phyloP scores from a whole-genome alignment of 2,888 invertebrate genomes.

The Philonicus albiceps region DNA sequence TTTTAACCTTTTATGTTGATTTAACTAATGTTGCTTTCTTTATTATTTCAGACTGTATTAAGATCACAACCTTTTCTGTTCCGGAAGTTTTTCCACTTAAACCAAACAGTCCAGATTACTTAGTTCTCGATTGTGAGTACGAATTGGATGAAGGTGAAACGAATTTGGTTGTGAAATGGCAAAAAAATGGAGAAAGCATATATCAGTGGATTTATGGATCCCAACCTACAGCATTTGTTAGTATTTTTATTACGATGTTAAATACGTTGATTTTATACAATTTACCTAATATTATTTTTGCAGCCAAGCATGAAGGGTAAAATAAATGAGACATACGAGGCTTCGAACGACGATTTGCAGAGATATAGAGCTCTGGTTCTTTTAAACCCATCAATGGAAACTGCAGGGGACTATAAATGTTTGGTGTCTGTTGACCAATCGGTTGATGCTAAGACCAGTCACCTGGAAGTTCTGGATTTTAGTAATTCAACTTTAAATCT shows the following conservation, averaged over 20 bases:
- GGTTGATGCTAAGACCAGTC: constrained; percentile 60
- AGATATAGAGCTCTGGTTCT: constrained; percentile 77
- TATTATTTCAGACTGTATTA: neutral
- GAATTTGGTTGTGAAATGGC: constrained; percentile 81
- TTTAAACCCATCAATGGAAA: constrained; percentile 71
- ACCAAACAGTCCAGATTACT: neutral
- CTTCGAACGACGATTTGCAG: constrained; percentile 72
- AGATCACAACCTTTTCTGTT: neutral
- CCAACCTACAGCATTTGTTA: constrained; percentile 68
- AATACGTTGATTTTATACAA: neutral
- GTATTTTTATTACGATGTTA: neutral
- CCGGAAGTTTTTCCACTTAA: constrained; percentile 19
- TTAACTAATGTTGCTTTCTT: neutral
- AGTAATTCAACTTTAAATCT: constrained; percentile 49
- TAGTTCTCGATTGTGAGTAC: constrained; percentile 78
- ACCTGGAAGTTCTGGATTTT: constrained; percentile 51
- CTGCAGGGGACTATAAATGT: constrained; percentile 78
- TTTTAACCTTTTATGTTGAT: too few relatives aligned
- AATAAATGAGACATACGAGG: constrained; percentile 71
- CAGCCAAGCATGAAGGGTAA: constrained; percentile 63
- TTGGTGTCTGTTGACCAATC: constrained; percentile 66
- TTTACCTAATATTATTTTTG: constrained; percentile 16
- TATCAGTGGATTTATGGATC: constrained; percentile 83
- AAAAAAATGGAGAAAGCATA: constrained; percentile 73
- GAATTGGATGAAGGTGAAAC: constrained; percentile 69